Base-by-base conservation (phyloP, 2,797 vertebrate species). In the Varecia variegata region DNA sequence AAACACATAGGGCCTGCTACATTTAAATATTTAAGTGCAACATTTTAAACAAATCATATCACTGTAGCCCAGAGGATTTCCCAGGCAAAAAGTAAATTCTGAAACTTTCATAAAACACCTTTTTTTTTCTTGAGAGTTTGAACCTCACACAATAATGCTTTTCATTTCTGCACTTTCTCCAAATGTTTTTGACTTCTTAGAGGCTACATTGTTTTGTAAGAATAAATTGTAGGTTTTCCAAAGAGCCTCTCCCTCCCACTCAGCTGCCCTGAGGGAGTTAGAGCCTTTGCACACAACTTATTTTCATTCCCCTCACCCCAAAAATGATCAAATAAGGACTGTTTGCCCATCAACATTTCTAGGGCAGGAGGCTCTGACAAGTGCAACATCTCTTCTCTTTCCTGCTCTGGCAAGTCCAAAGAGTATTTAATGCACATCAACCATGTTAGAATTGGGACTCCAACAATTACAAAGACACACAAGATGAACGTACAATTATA, bases 11-110 rank as follows among this genome's bases (percentile, higher is more conserved):
- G 97, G 98, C 98, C 98, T 98, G 98, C 97, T 98, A 98, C 76
- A 98, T 98, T 99, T 98, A 98, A 98, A 99, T 98, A 99, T 98
- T 98, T 98, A 98, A 98, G 98, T 98, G 98, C 95, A 89, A 97
- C 87, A 98, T 98, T 98, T 98, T 98, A 98, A 99, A 98, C 97
- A 98, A 98, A 98, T 98, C 98, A 97, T 97, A 93, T 96, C 98
- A 98, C 97, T 96, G 96, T 83, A 96, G 87, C 73, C 56, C 85
- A 71, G 84, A 96, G 47, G 71, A 97, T 97, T 97, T 97, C 88
- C 87, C 97, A 98, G 88, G 80, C 83, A 97, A 97, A 97, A 93
- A 97, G 54, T 81, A 94, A 94, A 96, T 80, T 90, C 73, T 94
- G 84, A 81, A 62, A 43, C 82, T 96, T 95, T 97, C 84, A 90